Evolutionary conservation across 2,888 invertebrate genomes (phyloP), one percentile per base, ranked within the genome.

Genomic region (Clostera curtula): DNA sequence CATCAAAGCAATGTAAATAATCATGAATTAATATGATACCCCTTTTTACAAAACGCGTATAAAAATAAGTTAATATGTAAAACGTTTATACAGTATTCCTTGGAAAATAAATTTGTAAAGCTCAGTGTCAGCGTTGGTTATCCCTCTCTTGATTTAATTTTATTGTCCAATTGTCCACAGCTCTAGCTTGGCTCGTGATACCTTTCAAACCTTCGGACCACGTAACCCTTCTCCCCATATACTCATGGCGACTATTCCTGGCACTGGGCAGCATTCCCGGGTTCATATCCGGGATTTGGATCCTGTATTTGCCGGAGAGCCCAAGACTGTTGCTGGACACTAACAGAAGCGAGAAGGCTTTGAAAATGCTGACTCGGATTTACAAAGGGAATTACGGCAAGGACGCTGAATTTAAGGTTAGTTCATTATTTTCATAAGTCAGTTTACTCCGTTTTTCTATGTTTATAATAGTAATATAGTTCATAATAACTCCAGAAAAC

Each of bases 221-320:
- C 22, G 39, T 60, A 0, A 69, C 74, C 0, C 25, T 71, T 5
- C 40, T 89, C 16, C 74, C 80, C 0, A 85, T 88, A 31, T 86
- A 88, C 54, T 90, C 91, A n/a, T 93, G 93, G 93, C 74, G 92
- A 17, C 60, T 92, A 12, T 90, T 89, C 54, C 64, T 92, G 6
- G 85, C 88, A 0, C 46, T 90, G n/a, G 84, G 88, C 30, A 86
- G 88, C 5, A 31, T 91, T 1, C 91, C 92, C 1, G 88, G 88
- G 18, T 67, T 91, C 10, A 38, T 89, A 0, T 85, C 89, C 1
- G 89, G 88, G 0, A 36, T 87, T 2, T 84, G 88, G 74, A 64
- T 88, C 17, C 61, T 86, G 12, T 77, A 70, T 22, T 75, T 89
- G 13, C 92, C 92, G 0, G 92, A 93, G 54, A 92, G 90, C 49